phyloP scores from a whole-genome alignment of 2,888 invertebrate genomes.

The Zygogramma bicolorata region DNA sequence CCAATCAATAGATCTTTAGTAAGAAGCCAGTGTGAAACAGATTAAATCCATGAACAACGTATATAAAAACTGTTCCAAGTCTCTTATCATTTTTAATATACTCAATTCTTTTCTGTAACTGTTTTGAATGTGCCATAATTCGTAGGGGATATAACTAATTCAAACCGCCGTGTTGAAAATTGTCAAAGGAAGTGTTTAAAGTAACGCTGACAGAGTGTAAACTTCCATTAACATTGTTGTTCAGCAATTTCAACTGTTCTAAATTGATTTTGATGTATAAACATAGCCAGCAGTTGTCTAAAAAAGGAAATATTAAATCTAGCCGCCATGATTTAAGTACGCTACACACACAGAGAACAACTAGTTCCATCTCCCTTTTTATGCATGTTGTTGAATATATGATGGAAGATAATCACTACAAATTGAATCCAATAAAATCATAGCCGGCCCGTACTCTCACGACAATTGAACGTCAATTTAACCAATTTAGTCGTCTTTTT shows the following conservation, averaged over 20 bases:
- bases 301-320: slow-evolving; percentile 58
- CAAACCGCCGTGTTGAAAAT: background rate
- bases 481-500: slow-evolving; percentile 66
- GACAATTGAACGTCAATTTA: slow-evolving; percentile 67
- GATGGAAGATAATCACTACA: slow-evolving; percentile 63
- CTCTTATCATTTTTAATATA: too few species aligned
- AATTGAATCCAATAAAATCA: slow-evolving; percentile 66
- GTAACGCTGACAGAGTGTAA: slow-evolving; percentile 42
- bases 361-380: slow-evolving; percentile 53
- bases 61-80: too few species aligned
- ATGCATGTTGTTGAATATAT: slow-evolving; percentile 47
- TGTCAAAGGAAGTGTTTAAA: slow-evolving; percentile 37
- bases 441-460: slow-evolving; percentile 62
- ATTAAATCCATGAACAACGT: too few species aligned
- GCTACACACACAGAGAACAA: slow-evolving; percentile 37
- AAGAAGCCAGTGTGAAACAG: too few species aligned
- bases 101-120: background rate
- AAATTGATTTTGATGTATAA: slow-evolving; percentile 52
- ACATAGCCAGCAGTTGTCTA: slow-evolving; percentile 50
- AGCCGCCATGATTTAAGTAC: slow-evolving; percentile 50
- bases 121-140: background rate
- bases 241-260: slow-evolving; percentile 47
- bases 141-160: slow-evolving; percentile 1
- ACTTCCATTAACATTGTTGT: slow-evolving; percentile 46
- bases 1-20: too few species aligned